Evolutionary conservation across 1,140 invertebrate genomes (phyloP).

Genomic region (Drosophila virilis): DNA sequence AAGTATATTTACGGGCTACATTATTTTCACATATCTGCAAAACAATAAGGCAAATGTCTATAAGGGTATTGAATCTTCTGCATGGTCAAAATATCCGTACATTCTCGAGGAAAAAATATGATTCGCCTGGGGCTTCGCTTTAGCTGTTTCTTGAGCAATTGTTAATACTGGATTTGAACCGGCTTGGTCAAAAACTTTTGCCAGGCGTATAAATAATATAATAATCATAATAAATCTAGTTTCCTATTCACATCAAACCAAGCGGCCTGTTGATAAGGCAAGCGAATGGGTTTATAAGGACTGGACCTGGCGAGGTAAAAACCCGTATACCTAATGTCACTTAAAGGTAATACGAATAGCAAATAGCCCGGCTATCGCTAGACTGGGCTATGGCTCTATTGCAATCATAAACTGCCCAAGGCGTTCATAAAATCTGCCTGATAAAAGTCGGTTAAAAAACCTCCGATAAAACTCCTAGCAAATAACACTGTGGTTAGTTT

Average conservation of each 20-base stretch:
- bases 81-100: too few species aligned
- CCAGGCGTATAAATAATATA: too few species aligned
- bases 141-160: too few species aligned
- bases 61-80: too few species aligned
- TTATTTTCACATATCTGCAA: too few species aligned
- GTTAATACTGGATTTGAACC: too few species aligned
- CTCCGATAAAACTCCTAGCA: slow-evolving; percentile 27
- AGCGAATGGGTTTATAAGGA: not conserved
- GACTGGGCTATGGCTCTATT: slow-evolving; percentile 8
- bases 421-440: slow-evolving; percentile 16
- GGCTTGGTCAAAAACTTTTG: too few species aligned
- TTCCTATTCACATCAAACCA: not conserved
- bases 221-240: not conserved
- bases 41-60: too few species aligned
- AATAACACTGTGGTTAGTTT: slow-evolving; percentile 10
- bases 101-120: too few species aligned
- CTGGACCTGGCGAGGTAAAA: not conserved
- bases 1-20: too few species aligned
- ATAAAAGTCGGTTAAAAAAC: slow-evolving; percentile 12
- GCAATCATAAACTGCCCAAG: slow-evolving; percentile 18
- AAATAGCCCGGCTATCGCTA: not conserved
- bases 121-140: too few species aligned
- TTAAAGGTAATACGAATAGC: not conserved
- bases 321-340: not conserved
- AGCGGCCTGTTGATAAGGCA: not conserved